phyloP scores from a whole-genome alignment of 1,140 invertebrate genomes.

The Heterodera schachtii region DNA sequence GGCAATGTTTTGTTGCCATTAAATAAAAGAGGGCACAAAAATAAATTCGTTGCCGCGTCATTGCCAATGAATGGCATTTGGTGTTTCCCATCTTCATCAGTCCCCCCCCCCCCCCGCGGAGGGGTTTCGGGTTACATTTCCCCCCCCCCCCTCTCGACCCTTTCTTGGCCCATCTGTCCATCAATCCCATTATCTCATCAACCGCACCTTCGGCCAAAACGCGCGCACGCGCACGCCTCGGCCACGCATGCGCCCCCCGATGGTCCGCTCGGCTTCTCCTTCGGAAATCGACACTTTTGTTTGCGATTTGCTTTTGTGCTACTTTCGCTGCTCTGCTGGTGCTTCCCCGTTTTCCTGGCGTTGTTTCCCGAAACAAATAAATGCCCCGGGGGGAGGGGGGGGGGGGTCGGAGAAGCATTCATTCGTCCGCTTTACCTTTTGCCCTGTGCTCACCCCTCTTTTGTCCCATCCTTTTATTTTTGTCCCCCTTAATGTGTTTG shows the following conservation, averaged over 20 bases:
- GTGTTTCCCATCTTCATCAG: neutral
- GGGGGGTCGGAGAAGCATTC: neutral
- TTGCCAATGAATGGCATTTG: neutral
- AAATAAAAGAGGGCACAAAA: neutral
- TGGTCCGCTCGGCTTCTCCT: neutral
- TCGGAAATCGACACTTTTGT: constrained; percentile 15
- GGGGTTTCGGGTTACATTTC: constrained; percentile 3
- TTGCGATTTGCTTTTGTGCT: constrained; percentile 8
- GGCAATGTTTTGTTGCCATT: neutral
- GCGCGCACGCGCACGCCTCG: constrained; percentile 11
- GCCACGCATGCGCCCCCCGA: neutral
- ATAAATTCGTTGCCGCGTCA: neutral
- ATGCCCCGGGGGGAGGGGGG: neutral
- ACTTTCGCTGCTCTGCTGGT: neutral
- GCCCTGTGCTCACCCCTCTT: neutral
- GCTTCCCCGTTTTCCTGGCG: neutral
- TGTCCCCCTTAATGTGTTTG: neutral
- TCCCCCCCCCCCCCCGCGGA: no score
- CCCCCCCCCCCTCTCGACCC: neutral
- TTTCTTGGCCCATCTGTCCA: neutral
- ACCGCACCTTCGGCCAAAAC: neutral
- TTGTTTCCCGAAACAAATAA: neutral
- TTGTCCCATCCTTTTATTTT: constrained; percentile 1
- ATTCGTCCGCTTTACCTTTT: no score
- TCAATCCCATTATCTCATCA: neutral